A percentile compares a stretch with the other conserved stretches of the same genome.
Evolutionary conservation across 2,113 vertebrate species (phyloP).

Genomic region (Pterocles orientalis): DNA sequence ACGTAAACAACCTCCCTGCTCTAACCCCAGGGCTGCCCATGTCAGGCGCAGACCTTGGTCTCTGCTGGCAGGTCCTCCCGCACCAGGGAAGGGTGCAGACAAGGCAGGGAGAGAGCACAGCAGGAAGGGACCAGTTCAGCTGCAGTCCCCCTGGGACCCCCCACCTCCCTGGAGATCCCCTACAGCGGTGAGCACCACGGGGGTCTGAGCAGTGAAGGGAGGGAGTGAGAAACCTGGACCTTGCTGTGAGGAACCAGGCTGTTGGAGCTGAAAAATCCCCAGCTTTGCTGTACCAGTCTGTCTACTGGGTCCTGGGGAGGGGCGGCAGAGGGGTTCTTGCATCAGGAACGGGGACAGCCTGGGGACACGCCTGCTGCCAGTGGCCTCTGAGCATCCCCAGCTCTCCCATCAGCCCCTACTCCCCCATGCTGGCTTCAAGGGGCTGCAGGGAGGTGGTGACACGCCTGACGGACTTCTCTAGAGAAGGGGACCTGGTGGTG

Average conservation of each 20-base stretch:
- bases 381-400: neutral
- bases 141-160: neutral
- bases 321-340: neutral
- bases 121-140: neutral
- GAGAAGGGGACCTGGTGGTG: neutral
- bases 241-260: neutral
- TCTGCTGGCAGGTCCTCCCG: neutral
- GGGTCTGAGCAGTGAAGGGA: neutral
- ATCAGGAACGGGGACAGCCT: neutral
- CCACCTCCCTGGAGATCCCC: neutral
- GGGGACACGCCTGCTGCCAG: neutral
- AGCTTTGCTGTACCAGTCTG: neutral
- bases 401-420: neutral
- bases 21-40: fast-evolving
- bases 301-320: fast-evolving
- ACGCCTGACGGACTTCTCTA: neutral
- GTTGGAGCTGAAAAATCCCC: fast-evolving
- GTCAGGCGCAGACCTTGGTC: fast-evolving
- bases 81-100: neutral
- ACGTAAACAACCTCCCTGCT: fast-evolving
- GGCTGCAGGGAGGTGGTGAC: neutral
- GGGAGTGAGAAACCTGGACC: neutral
- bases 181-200: fast-evolving
- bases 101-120: neutral
- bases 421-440: neutral